These are phyloP conservation scores for Craseonycteris thonglongyai DNA, from an alignment of 2,113 vertebrate genomes.

Conservation along the genomic window DNA sequence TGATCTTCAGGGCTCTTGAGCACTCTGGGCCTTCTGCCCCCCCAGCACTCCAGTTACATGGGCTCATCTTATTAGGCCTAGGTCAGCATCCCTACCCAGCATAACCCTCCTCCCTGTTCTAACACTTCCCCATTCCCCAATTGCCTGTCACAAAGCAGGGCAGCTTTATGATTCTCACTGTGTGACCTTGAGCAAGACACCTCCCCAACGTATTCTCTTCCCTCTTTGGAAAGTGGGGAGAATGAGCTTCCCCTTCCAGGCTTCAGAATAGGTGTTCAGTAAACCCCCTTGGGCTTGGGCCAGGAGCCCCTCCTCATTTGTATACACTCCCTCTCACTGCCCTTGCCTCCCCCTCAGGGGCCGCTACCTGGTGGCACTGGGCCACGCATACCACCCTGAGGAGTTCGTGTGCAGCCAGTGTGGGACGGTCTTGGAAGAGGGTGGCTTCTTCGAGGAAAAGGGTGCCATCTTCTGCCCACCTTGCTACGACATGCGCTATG, in stretches of 20 bases:
- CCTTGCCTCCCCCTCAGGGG: conserved; percentile 79
- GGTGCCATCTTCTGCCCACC: conserved; percentile 94
- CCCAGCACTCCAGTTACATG: not conserved
- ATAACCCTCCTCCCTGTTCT: not conserved
- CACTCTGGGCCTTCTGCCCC: not conserved
- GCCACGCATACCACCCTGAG: conserved; percentile 96
- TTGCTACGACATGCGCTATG: conserved; percentile 92
- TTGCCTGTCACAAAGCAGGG: not conserved
- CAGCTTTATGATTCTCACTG: not conserved
- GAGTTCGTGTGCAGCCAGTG: conserved; percentile 97
- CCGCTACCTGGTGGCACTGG: conserved; percentile 94
- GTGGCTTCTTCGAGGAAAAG: conserved; percentile 96
- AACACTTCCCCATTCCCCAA: not conserved
- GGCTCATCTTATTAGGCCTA: not conserved
- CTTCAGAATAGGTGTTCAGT: not conserved
- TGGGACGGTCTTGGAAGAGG: conserved; percentile 91
- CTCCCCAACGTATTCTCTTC: not conserved
- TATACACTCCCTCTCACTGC: accelerated
- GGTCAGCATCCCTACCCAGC: not conserved
- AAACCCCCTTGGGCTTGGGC: not conserved
- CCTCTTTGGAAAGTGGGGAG: not conserved
- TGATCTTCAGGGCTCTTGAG: not conserved
- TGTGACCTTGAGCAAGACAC: not conserved
- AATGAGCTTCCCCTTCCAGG: not conserved
- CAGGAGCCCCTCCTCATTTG: not conserved